Base-by-base conservation (phyloP, 2,888 invertebrate species). In the Andrena bicolor region DNA sequence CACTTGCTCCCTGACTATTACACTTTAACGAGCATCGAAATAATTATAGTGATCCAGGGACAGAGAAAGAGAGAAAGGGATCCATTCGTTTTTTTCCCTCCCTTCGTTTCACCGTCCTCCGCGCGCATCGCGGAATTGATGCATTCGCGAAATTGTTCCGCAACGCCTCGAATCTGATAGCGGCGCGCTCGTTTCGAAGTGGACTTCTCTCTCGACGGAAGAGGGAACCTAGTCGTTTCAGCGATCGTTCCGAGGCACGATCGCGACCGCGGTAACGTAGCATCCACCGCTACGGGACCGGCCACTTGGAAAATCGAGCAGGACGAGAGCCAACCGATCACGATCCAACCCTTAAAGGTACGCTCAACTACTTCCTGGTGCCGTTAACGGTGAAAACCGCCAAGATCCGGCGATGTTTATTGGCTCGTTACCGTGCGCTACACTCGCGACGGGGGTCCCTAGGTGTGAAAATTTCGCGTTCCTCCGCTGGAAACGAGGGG, bases 71-170 rank as follows among this genome's bases (percentile, higher is more conserved):
- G 53, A 26, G 32, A 56, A 16, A 35, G 30, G 63, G 63, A 16
- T 60, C 76, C 63, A 26, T 4, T 32, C 41, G 41, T 28, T 13
- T 30, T 8, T 32, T 13, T 41, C 63, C 5, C 48, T 28, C 23
- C 26, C 20, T 23, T 23, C 56, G 10, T 56, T 56, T 13, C 10
- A 13, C 10, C 41, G 41, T 16, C 41, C 10, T 56, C 41, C 61
- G 51, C 32, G 32, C 64, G 60, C 35, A 65, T 41, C 71, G 56
- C 32, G 72, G 76, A 72, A 83, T 70, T 68, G 88, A 86, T 84
- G 85, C 84, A 85, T 90, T 88, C 69, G 87, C 83, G 83, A 90
- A 90, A 90, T 89, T 86, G 85, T 88, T 90, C 86, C 80, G 85
- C 85, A 89, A 88, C 86, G 76, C 79, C 78, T 84, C 84, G 78